Percentiles rank a stretch among this genome's conserved stretches.
phyloP scores from a whole-genome alignment of 2,888 invertebrate species.

The Oxytorus armatus region DNA sequence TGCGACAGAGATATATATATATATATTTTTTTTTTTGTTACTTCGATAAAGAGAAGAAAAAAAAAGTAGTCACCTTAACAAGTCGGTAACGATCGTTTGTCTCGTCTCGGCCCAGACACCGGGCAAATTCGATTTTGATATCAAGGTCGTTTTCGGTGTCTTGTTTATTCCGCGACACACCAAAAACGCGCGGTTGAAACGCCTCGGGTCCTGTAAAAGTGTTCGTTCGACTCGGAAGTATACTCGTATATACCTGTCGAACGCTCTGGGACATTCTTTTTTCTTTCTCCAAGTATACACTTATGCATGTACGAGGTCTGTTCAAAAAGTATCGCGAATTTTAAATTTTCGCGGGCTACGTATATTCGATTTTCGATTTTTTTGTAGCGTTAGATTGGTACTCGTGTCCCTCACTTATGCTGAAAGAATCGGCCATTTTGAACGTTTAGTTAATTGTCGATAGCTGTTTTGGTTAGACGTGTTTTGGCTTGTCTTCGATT shows the following conservation, averaged over 20 bases:
- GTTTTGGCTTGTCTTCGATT: too few relatives aligned
- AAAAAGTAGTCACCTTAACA: constrained; percentile 14
- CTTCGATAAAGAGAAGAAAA: not conserved
- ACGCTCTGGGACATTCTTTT: constrained; percentile 7
- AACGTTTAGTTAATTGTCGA: too few relatives aligned
- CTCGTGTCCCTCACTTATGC: too few relatives aligned
- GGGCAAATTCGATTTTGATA: constrained; percentile 67
- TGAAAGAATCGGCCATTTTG: too few relatives aligned
- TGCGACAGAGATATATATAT: constrained; percentile 6
- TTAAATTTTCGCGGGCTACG: too few relatives aligned
- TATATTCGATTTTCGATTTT: too few relatives aligned
- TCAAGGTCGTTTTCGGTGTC: constrained; percentile 65
- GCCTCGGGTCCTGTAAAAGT: constrained; percentile 9
- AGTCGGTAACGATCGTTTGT: constrained; percentile 48
- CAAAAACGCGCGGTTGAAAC: not conserved
- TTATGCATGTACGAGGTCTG: too few relatives aligned
- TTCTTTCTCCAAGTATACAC: not conserved
- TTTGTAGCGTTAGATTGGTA: too few relatives aligned
- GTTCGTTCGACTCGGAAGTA: constrained; percentile 23
- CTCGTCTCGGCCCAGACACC: constrained; percentile 62
- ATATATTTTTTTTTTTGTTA: not conserved
- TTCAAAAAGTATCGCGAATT: not conserved
- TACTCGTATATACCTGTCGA: constrained; percentile 7
- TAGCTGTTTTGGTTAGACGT: too few relatives aligned
- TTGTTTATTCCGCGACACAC: constrained; percentile 42